phyloP scores from a whole-genome alignment of 2,888 invertebrate species.

The Aleiodes alternator region DNA sequence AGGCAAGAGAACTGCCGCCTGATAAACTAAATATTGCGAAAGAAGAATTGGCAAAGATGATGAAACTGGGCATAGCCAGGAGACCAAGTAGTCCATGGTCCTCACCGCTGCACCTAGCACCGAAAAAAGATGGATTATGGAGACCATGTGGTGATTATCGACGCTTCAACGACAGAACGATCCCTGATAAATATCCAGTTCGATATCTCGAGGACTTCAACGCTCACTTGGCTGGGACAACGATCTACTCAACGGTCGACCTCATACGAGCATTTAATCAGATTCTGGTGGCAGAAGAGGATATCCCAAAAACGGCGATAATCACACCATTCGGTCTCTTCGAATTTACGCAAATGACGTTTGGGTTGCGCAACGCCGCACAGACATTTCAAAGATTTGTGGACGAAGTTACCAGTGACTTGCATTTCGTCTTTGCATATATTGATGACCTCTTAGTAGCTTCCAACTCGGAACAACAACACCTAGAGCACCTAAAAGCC shows the following conservation, averaged over 20 bases:
- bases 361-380: not conserved
- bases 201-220: not conserved
- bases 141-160: not conserved
- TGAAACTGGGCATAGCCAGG: not conserved
- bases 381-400: slow-evolving; percentile 12
- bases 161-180: not conserved
- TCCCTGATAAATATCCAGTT: slow-evolving; percentile 1
- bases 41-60: not conserved
- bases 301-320: slow-evolving; percentile 2
- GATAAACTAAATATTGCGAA: not conserved
- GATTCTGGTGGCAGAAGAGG: not conserved
- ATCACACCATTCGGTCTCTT: slow-evolving; percentile 1
- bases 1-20: not conserved
- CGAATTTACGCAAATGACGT: slow-evolving; percentile 5
- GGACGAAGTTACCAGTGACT: not conserved
- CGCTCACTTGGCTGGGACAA: not conserved
- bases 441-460: slow-evolving; percentile 11
- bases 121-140: slow-evolving; percentile 2
- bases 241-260: not conserved
- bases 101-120: not conserved
- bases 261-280: not conserved
- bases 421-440: slow-evolving; percentile 9
- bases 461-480: not conserved
- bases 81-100: slow-evolving; percentile 5
- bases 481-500: not conserved